Evolutionary conservation across 2,797 vertebrate species (phyloP).

Genomic region (Chloroceryle amazona): DNA sequence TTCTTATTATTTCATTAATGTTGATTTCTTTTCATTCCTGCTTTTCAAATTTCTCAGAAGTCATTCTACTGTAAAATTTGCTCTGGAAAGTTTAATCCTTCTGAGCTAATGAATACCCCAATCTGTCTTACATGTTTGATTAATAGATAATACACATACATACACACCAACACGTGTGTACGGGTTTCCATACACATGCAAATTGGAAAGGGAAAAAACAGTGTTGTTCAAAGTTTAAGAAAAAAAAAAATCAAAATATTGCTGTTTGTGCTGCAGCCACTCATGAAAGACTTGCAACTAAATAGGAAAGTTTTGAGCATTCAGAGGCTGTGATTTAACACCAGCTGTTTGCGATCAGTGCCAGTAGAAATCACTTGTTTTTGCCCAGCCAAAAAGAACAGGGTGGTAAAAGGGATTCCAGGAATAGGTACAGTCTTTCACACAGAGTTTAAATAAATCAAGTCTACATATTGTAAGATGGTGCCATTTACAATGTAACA

Average conservation of each 20-base stretch:
- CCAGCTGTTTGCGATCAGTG: conserved; percentile 63
- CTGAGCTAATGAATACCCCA: neutral
- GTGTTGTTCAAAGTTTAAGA: neutral
- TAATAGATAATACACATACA: neutral
- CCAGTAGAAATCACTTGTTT: conserved; percentile 65
- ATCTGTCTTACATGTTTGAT: neutral
- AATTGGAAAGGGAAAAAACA: neutral
- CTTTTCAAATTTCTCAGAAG: conserved; percentile 20
- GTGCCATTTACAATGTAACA: neutral
- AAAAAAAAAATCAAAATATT: neutral
- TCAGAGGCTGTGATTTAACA: conserved; percentile 40
- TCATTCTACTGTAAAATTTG: neutral
- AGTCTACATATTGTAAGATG: neutral
- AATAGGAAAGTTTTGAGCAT: conserved; percentile 37
- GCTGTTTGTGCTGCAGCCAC: conserved; percentile 18
- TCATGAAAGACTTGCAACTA: conserved; percentile 6
- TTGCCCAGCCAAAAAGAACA: neutral
- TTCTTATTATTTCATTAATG: conserved; percentile 14
- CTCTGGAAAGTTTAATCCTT: neutral
- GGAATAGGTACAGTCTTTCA: conserved; percentile 51
- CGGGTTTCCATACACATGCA: neutral
- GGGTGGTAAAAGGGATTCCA: conserved; percentile 28
- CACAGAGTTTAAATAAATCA: conserved; percentile 14
- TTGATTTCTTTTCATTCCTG: neutral
- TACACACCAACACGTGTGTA: neutral